Percentiles rank a stretch among this genome's conserved stretches.
Conservation (phyloP, 2,888 invertebrate species). For the Nomada ferruginata region DNA sequence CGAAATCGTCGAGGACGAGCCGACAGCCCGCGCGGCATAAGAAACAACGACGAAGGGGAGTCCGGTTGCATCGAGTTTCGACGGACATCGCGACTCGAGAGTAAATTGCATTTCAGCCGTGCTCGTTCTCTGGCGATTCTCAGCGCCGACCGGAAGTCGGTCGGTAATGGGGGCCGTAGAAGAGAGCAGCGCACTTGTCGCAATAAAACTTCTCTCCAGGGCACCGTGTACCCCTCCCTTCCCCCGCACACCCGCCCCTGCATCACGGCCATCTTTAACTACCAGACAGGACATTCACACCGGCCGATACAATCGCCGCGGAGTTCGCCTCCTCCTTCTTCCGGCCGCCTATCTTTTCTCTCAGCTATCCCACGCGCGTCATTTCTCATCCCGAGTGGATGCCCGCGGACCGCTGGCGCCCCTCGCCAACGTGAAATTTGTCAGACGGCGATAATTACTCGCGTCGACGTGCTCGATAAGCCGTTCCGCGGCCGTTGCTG, state of each 20-base stretch:
- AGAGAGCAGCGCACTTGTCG: constrained; percentile 82
- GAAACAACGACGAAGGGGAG: constrained; percentile 6
- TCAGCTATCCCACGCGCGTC: constrained; percentile 65
- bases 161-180: constrained; percentile 76
- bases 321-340: constrained; percentile 31
- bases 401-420: constrained; percentile 39
- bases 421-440: constrained; percentile 43
- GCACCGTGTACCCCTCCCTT: constrained; percentile 54
- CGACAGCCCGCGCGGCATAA: not conserved
- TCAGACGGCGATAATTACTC: constrained; percentile 54
- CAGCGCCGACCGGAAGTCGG: constrained; percentile 76
- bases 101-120: constrained; percentile 71
- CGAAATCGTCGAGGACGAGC: constrained; percentile 31
- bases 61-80: constrained; percentile 55
- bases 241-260: constrained; percentile 32
- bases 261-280: constrained; percentile 67
- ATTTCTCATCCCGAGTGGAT: constrained; percentile 67
- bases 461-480: constrained; percentile 49
- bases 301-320: constrained; percentile 65
- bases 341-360: constrained; percentile 25
- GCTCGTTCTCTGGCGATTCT: constrained; percentile 74
- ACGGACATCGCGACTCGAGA: constrained; percentile 58
- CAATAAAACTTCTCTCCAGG: constrained; percentile 78
- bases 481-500: constrained; percentile 12
- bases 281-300: constrained; percentile 76